phyloP scores from a whole-genome alignment of 2,113 vertebrate genomes.

The Colinus virginianus region DNA sequence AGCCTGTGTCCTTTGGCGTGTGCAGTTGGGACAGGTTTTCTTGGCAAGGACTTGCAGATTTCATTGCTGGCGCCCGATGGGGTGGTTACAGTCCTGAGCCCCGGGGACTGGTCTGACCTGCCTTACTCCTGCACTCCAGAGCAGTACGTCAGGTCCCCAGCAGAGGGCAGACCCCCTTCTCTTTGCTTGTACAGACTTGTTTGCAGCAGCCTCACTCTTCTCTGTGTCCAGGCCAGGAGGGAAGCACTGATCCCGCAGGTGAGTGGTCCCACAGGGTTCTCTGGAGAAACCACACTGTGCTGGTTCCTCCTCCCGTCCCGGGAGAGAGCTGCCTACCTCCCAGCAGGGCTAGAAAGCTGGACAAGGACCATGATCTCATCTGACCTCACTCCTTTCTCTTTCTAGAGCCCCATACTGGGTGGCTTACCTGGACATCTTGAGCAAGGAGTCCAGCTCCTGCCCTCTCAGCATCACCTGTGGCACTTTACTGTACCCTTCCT shows the following conservation, averaged over 20 bases:
- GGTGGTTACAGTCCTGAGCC: background rate
- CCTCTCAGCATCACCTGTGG: background rate
- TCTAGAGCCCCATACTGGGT: conserved; percentile 28
- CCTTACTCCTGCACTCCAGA: background rate
- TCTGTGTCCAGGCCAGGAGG: background rate
- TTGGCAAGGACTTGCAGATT: fast-evolving
- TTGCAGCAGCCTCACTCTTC: background rate
- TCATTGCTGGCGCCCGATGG: background rate
- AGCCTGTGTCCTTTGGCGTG: background rate
- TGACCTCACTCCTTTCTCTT: background rate
- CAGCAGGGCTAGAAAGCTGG: background rate
- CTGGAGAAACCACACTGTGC: background rate
- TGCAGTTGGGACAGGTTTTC: fast-evolving
- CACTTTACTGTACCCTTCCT: conserved; percentile 38
- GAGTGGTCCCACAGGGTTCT: background rate
- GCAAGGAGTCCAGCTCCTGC: background rate
- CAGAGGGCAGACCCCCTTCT: background rate
- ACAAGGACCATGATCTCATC: fast-evolving
- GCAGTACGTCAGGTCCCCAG: background rate
- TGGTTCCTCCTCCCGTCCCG: background rate
- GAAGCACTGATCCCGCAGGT: background rate
- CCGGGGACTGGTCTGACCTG: conserved; percentile 28
- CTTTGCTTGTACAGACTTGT: background rate
- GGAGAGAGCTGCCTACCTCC: background rate
- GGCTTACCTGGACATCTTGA: background rate